phyloP scores from a whole-genome alignment of 2,888 invertebrate species.

The Callinectes sapidus region DNA sequence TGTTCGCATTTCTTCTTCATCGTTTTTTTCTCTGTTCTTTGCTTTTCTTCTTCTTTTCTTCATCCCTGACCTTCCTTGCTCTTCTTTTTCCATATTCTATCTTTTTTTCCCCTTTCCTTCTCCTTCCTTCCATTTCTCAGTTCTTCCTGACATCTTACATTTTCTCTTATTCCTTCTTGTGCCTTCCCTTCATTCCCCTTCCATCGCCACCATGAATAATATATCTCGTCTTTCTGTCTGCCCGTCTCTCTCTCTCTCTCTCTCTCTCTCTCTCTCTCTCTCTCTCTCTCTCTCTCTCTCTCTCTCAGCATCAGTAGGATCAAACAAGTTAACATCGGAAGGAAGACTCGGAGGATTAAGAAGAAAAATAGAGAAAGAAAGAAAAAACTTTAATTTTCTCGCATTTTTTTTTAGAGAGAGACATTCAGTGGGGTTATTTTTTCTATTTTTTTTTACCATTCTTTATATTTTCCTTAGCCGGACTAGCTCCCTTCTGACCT shows the following conservation, averaged over 20 bases:
- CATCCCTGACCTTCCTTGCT: not conserved
- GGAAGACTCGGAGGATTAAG: no score
- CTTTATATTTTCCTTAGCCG: no score
- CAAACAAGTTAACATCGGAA: no score
- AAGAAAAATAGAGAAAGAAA: no score
- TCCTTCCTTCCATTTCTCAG: not conserved
- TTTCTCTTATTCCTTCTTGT: not conserved
- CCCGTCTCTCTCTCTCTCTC: not conserved
- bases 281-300: no score
- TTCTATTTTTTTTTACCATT: no score
- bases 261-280: not conserved
- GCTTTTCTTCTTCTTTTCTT: not conserved
- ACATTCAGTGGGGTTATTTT: no score
- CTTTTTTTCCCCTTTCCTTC: not conserved
- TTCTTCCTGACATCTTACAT: not conserved
- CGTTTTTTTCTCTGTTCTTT: not conserved
- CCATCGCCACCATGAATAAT: not conserved
- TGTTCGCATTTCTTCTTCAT: not conserved
- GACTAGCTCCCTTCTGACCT: no score
- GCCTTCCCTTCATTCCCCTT: not conserved
- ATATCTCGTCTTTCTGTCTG: not conserved
- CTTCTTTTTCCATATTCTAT: not conserved
- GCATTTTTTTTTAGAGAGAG: no score
- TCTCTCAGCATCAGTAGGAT: no score
- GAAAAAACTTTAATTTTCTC: no score